A percentile compares a stretch with the other conserved stretches of the same genome.
Conservation (phyloP, 2,113 vertebrate genomes). For the Corynorhinus townsendii region DNA sequence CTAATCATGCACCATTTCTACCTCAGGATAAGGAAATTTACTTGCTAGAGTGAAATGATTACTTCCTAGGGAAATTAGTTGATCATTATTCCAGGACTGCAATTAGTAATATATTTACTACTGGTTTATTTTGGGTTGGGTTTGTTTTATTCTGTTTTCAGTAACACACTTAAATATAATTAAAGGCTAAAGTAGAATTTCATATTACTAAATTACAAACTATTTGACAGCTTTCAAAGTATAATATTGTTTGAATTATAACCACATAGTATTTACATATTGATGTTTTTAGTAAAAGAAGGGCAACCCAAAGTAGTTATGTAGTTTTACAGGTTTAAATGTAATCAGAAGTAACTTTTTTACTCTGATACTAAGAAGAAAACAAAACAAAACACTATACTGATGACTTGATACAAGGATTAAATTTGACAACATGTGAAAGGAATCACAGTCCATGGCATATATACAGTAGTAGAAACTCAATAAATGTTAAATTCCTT, state of each 20-base stretch:
- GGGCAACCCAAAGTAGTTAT: not conserved
- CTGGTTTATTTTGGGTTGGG: constrained; percentile 26
- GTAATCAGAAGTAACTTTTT: not conserved
- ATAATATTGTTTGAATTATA: not conserved
- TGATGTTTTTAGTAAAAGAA: constrained; percentile 19
- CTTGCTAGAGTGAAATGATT: constrained; percentile 4
- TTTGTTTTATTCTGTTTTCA: constrained; percentile 27
- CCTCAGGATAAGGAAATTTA: constrained; percentile 15
- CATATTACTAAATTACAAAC: constrained; percentile 13
- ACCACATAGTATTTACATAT: not conserved
- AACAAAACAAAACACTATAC: not conserved
- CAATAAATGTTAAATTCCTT: constrained; percentile 19
- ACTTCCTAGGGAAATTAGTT: constrained; percentile 20
- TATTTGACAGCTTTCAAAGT: not conserved
- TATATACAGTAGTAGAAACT: not conserved
- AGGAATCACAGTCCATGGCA: not conserved
- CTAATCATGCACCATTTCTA: not conserved
- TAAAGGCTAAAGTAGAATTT: constrained; percentile 29
- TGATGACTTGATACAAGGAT: not conserved
- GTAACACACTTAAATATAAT: constrained; percentile 27
- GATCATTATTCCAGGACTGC: constrained; percentile 30
- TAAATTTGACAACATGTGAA: not conserved
- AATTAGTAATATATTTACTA: not conserved
- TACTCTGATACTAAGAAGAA: not conserved
- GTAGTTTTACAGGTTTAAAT: not conserved